Evolutionary conservation across 1,140 invertebrate genomes (phyloP), one percentile per base, ranked within the genome.

Genomic region (Danaus melanippus): DNA sequence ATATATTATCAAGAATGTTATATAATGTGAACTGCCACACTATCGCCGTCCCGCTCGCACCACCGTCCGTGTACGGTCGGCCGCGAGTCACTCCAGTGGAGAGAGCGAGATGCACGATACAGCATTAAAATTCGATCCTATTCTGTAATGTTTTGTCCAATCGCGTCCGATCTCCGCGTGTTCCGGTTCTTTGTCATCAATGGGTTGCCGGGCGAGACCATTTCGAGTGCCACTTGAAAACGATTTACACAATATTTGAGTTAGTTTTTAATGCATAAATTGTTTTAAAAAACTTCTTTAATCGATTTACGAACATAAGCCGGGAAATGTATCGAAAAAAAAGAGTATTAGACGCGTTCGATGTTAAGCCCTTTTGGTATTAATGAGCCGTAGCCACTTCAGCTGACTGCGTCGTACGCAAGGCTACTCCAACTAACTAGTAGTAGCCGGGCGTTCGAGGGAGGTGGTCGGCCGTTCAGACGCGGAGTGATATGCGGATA

Each of bases 111-210:
- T 50, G 64, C 49, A 56, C 50, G 50, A 74, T 67, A 62, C 73
- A 78, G 76, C 78, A 81, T 83, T 83, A 76, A 82, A 80, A 80
- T 84, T 86, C 83, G 83, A 86, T 84, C 80, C 71, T 82, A 74
- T 84, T 85, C 82, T 86, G 74, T 81, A 76, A 80, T 73, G 79
- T 80, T 79, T 79, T 70, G 78, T 80, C 86, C 86, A 86, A 87
- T 87, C 83, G 79, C 84, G 75, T 74, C 75, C 80, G 81, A 87
- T 87, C 86, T 85, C 73, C 74, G 76, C 76, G 86, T 87, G 82
- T 88, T 87, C 86, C 82, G 85, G 86, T 88, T 87, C 88, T 89
- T 87, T 86, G 85, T 88, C 84, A 89, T 89, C 87, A 89, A 89
- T 89, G 88, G 85, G 86, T 84, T 68, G 80, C 83, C 79, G 87